Evolutionary conservation across 2,113 vertebrate genomes (phyloP).

Genomic region (Junco hyemalis): DNA sequence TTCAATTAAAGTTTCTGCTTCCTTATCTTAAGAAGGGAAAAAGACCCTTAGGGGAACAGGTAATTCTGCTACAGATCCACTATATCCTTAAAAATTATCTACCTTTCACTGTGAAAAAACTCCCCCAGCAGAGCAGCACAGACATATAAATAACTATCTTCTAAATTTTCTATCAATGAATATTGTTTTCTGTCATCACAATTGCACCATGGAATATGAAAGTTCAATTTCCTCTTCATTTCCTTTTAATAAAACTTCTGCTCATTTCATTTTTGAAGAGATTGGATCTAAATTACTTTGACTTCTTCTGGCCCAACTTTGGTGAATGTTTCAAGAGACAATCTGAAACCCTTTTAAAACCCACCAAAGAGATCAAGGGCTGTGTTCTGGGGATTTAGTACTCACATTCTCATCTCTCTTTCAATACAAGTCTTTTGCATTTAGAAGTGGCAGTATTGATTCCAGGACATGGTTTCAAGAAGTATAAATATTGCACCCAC

Average conservation of each 20-base stretch:
- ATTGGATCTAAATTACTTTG: constrained; percentile 84
- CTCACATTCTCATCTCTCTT: background rate
- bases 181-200: constrained; percentile 78
- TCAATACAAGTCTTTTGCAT: background rate
- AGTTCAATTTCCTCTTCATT: constrained; percentile 84
- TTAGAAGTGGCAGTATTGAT: constrained; percentile 9
- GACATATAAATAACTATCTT: constrained; percentile 69
- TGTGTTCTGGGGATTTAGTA: background rate
- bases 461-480: background rate
- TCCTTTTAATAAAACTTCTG: constrained; percentile 81
- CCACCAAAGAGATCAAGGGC: background rate
- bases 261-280: constrained; percentile 78
- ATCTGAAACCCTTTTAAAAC: constrained; percentile 43
- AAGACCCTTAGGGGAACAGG: background rate
- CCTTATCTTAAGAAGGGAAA: background rate
- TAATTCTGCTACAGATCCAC: background rate
- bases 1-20: constrained; percentile 18
- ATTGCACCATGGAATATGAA: constrained; percentile 80
- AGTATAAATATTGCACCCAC: background rate
- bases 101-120: constrained; percentile 28
- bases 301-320: constrained; percentile 75
- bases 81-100: constrained; percentile 27
- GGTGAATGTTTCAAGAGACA: constrained; percentile 38
- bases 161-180: constrained; percentile 65
- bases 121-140: constrained; percentile 1